These are phyloP conservation scores for Zophobas morio DNA, from an alignment of 1,140 invertebrate species.

Conservation along the genomic window DNA sequence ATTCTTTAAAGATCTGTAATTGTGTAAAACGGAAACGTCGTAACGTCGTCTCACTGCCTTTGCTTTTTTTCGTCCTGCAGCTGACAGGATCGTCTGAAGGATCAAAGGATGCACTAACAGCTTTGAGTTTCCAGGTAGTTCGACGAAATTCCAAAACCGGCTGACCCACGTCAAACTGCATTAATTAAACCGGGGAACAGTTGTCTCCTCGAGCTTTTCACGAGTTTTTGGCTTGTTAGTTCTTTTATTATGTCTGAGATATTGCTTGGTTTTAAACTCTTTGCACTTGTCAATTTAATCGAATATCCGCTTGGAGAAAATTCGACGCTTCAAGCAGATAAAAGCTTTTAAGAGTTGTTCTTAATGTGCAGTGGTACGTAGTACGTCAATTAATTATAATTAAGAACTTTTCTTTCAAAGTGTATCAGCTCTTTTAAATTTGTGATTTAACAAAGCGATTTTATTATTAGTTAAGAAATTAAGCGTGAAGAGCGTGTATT, in stretches of 20 bases:
- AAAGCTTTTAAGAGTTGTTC: constrained; percentile 5
- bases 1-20: constrained; percentile 46
- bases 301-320: background rate
- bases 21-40: constrained; percentile 39
- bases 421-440: no score
- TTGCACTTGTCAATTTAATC: constrained; percentile 22
- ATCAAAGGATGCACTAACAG: constrained; percentile 36
- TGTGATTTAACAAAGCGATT: no score
- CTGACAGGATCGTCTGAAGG: constrained; percentile 34
- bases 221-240: background rate
- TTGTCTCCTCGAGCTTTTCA: constrained; percentile 14
- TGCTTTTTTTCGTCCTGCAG: constrained; percentile 17
- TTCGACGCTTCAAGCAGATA: background rate
- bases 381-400: background rate
- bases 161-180: constrained; percentile 35
- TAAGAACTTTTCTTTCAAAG: background rate
- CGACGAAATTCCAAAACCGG: background rate
- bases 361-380: background rate
- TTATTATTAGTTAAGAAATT: no score
- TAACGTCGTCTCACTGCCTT: constrained; percentile 27
- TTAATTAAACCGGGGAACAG: constrained; percentile 31
- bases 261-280: constrained; percentile 16
- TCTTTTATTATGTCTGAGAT: constrained; percentile 16
- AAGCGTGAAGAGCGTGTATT: no score
- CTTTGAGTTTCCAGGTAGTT: constrained; percentile 35